Base-by-base conservation (phyloP, 2,113 vertebrate species). In the Tapirus terrestris region DNA sequence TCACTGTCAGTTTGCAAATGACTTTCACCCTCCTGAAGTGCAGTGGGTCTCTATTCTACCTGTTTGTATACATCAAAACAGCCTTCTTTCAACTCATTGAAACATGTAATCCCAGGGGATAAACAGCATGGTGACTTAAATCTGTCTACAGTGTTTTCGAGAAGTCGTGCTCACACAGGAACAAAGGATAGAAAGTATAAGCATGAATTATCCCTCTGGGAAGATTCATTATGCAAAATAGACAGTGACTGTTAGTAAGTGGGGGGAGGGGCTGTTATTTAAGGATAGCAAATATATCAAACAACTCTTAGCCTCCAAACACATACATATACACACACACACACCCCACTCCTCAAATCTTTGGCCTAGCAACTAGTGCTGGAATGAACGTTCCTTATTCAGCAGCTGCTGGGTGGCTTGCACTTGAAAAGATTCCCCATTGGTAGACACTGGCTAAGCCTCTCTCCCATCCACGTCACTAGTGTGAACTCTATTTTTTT, bases 151-250 rank as follows among this genome's bases (percentile, higher is more conserved):
- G 25, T 45, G 10, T 89, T 91, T 68, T 81, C 33, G 81, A 94
- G 81, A 94, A 97, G 51, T 81, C 85, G 36, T 21, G 11, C 36
- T 73, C 16, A 72, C 0, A 33, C 45, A 16, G 67, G 88, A 93
- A 67, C 65, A 97, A 95, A 36, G 27, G 21, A 75, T 56, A 31
- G 61, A 36, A 43, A 21, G 0, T 39, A 61, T 73, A 65, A 67
- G 13, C 56, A 82, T 60, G 80, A 92, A 70, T 76, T 31, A 3
- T 82, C 36, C 79, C 18, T 53, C 36, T 91, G 39, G 89, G 68
- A 96, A 94, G n/a, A 48, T 60, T 94, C 18, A 29, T 67, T 95
- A 73, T 39, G 25, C 86, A 77, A 94, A 89, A 94, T 81, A 90
- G 0, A 86, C 70, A 10, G 48, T 63, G 43, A 61, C 2, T 13